Evolutionary conservation across 1,140 invertebrate species (phyloP).

Genomic region (Galleria mellonella): DNA sequence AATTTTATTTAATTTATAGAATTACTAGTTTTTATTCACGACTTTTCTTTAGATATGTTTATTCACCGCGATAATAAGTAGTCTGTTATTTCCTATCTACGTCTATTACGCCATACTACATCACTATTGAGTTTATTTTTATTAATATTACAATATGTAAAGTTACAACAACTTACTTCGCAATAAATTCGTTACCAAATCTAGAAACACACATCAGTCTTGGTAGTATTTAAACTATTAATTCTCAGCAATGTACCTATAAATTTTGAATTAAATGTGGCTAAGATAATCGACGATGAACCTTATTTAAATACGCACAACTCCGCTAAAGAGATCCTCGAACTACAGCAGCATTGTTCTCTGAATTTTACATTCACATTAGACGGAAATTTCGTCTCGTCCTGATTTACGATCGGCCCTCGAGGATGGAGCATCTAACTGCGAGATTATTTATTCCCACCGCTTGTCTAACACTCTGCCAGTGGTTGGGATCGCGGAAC

Average conservation of each 20-base stretch:
- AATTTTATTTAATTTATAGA: no score
- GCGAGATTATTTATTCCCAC: constrained; percentile 50
- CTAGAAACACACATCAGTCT: background rate
- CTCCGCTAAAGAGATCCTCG: constrained; percentile 41
- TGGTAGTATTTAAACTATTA: no score
- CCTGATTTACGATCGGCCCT: constrained; percentile 51
- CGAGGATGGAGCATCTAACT: constrained; percentile 38
- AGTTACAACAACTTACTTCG: no score
- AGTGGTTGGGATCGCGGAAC: constrained; percentile 15
- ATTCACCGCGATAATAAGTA: no score
- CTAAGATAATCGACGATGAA: constrained; percentile 26
- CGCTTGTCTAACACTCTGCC: constrained; percentile 32
- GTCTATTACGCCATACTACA: no score
- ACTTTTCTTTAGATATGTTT: no score
- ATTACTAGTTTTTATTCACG: no score
- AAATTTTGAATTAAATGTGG: constrained; percentile 4
- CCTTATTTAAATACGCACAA: constrained; percentile 44
- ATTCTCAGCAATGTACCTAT: background rate
- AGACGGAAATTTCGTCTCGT: constrained; percentile 52
- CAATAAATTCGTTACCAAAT: background rate
- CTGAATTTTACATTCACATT: constrained; percentile 62
- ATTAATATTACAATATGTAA: background rate
- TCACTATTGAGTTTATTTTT: no score
- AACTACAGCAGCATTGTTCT: constrained; percentile 46
- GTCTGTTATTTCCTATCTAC: no score